phyloP scores from a whole-genome alignment of 2,113 vertebrate species.

The Gallinago paraguaiae region DNA sequence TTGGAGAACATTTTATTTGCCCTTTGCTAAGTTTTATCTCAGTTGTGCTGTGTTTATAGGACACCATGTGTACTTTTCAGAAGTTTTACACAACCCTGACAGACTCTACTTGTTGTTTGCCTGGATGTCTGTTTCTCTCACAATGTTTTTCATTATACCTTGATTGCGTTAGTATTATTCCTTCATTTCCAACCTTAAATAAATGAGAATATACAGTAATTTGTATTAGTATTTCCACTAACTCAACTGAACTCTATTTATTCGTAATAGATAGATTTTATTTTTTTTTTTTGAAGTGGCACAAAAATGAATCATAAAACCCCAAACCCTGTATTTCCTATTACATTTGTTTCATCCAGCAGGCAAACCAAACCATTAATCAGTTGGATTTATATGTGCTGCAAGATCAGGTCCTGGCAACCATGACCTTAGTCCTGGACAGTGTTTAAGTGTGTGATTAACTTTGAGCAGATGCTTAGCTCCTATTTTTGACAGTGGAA shows the following conservation, averaged over 20 bases:
- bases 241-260: not conserved
- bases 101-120: not conserved
- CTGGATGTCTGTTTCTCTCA: not conserved
- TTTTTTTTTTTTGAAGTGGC: not conserved
- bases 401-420: constrained; percentile 58
- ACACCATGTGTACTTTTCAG: not conserved
- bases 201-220: not conserved
- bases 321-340: constrained; percentile 4
- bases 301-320: not conserved
- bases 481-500: constrained; percentile 60
- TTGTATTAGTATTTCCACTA: constrained; percentile 4
- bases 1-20: not conserved
- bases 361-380: constrained; percentile 36
- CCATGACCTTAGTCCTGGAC: constrained; percentile 49
- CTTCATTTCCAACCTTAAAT: not conserved
- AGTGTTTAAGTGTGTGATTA: constrained; percentile 36
- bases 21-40: not conserved
- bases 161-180: not conserved
- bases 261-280: not conserved
- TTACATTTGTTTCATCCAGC: constrained; percentile 15
- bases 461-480: constrained; percentile 53
- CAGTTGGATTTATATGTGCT: constrained; percentile 53
- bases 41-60: not conserved
- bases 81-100: not conserved
- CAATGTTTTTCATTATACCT: not conserved